A percentile compares a stretch with the other conserved stretches of the same genome.
phyloP scores from a whole-genome alignment of 2,113 vertebrate species.

The Procavia capensis region DNA sequence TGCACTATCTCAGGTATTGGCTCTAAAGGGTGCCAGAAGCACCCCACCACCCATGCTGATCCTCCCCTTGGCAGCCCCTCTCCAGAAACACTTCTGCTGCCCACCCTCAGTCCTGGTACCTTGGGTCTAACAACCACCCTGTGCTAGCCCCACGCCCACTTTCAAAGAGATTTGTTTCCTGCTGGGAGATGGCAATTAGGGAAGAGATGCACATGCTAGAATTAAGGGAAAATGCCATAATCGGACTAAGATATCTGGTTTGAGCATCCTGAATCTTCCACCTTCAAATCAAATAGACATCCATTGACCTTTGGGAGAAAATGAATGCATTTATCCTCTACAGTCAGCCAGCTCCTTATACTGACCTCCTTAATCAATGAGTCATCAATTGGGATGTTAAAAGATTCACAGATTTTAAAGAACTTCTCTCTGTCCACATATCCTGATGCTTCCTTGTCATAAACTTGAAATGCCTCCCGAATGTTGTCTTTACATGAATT shows the following conservation, averaged over 20 bases:
- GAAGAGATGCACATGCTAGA: not conserved
- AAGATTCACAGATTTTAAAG: conserved; percentile 81
- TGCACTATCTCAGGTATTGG: not conserved
- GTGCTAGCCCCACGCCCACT: not conserved
- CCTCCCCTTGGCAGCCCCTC: not conserved
- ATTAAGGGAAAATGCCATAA: not conserved
- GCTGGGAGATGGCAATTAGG: not conserved
- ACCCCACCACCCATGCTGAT: not conserved
- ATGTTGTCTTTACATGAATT: conserved; percentile 73
- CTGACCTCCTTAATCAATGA: conserved; percentile 85
- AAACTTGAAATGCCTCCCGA: conserved; percentile 68
- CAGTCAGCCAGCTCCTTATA: not conserved
- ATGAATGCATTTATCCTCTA: not conserved
- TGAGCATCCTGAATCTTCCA: not conserved
- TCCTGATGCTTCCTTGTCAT: conserved; percentile 83
- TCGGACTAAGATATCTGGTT: not conserved
- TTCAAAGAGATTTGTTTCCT: not conserved
- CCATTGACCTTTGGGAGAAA: not conserved
- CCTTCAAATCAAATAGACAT: not conserved
- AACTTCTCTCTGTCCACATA: conserved; percentile 81
- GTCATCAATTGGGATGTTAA: conserved; percentile 75
- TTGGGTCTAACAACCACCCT: not conserved
- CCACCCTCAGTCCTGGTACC: not conserved
- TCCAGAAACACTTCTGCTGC: not conserved
- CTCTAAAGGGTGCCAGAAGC: not conserved